These are phyloP conservation scores for Epizoanthus illoricatus DNA, from an alignment of 92 coral and sea anemone genomes.

Conservation along the genomic window DNA sequence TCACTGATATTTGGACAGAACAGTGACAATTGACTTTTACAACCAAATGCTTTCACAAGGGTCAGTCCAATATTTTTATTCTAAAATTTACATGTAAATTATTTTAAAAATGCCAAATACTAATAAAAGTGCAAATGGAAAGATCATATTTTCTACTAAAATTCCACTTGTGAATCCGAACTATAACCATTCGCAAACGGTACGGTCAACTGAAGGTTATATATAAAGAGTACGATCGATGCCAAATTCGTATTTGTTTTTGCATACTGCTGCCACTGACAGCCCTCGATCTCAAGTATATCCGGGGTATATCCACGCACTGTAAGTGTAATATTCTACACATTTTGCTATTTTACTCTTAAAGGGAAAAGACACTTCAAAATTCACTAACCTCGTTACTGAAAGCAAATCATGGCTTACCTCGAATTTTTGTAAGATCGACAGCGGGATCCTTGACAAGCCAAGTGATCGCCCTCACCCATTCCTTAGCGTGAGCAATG, in stretches of 20 bases:
- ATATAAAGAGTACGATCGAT: too few species aligned
- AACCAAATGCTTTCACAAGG: not conserved
- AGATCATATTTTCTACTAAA: not conserved
- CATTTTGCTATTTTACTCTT: not conserved
- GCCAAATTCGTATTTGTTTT: too few species aligned
- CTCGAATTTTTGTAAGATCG: constrained; percentile 52
- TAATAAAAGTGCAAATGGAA: not conserved
- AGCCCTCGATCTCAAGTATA: too few species aligned
- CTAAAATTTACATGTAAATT: not conserved
- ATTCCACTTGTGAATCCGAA: too few species aligned
- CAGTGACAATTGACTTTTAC: too few species aligned
- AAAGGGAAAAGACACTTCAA: not conserved
- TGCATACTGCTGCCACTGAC: too few species aligned
- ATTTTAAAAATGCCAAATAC: not conserved
- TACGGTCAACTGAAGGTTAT: too few species aligned
- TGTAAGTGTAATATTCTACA: too few species aligned
- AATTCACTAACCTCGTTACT: not conserved
- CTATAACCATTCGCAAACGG: too few species aligned
- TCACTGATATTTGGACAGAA: too few species aligned
- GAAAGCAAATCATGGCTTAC: constrained; percentile 43
- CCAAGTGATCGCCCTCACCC: constrained; percentile 88
- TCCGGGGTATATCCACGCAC: too few species aligned
- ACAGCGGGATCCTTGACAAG: constrained; percentile 57
- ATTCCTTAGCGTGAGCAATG: constrained; percentile 58
- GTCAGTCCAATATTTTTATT: not conserved